Evolutionary conservation across 2,888 invertebrate genomes (phyloP).

Genomic region (Tupiocoris notatus): DNA sequence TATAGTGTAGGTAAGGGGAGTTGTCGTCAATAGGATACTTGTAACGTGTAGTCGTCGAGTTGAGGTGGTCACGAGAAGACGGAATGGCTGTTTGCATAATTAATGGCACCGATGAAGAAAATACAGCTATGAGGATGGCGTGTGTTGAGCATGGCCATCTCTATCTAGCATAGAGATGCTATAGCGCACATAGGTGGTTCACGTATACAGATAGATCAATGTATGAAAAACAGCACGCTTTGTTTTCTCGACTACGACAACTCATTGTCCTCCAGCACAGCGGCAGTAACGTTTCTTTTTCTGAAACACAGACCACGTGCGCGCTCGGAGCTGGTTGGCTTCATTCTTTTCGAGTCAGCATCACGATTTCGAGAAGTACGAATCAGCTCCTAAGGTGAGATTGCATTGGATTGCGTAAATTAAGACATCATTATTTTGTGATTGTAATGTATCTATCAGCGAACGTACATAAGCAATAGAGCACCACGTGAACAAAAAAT

Average conservation of each 20-base stretch:
- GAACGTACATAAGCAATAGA: too few relatives aligned
- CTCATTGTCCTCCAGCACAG: slow-evolving; percentile 19
- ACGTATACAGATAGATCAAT: slow-evolving; percentile 2
- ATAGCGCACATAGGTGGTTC: background rate
- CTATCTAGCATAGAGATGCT: background rate
- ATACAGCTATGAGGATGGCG: background rate
- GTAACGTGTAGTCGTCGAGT: slow-evolving; percentile 18
- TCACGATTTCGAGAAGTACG: too few relatives aligned
- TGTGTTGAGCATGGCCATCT: background rate
- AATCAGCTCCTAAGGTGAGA: too few relatives aligned
- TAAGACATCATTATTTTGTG: too few relatives aligned
- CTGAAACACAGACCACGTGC: slow-evolving; percentile 17
- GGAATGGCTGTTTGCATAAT: slow-evolving; percentile 36
- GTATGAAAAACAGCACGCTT: slow-evolving; percentile 27
- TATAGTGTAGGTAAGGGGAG: too few relatives aligned
- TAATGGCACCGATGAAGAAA: slow-evolving; percentile 33
- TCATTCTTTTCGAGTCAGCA: too few relatives aligned
- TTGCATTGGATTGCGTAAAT: too few relatives aligned
- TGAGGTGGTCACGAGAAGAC: slow-evolving; percentile 36
- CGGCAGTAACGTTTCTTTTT: slow-evolving; percentile 14
- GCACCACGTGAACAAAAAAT: too few relatives aligned
- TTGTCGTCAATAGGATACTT: background rate
- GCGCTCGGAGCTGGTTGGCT: too few relatives aligned
- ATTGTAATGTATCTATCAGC: too few relatives aligned
- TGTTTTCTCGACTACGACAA: slow-evolving; percentile 25